These are phyloP conservation scores for Boloria euphrosyne DNA, from an alignment of 2,888 invertebrate species.

Conservation along the genomic window DNA sequence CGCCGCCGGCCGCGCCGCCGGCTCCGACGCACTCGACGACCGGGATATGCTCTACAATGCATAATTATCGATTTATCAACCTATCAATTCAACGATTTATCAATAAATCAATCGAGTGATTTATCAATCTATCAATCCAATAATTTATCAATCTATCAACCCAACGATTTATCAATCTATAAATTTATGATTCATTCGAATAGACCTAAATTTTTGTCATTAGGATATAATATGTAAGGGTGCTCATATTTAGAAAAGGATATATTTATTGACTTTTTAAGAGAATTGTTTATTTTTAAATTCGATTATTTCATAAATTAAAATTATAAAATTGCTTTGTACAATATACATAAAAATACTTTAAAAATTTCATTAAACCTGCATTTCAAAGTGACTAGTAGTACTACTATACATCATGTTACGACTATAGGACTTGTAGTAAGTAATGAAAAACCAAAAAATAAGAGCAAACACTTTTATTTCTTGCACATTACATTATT, in stretches of 20 bases:
- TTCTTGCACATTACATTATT: conserved; percentile 6
- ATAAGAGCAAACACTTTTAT: conserved; percentile 12
- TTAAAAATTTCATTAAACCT: too few relatives aligned
- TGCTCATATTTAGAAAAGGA: neutral
- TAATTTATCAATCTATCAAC: too few relatives aligned
- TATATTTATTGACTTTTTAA: neutral
- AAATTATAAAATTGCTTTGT: neutral
- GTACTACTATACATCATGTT: too few relatives aligned
- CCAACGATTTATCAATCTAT: too few relatives aligned
- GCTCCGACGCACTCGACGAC: conserved; percentile 77
- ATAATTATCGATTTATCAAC: neutral
- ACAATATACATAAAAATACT: too few relatives aligned
- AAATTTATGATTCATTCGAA: too few relatives aligned
- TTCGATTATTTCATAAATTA: neutral
- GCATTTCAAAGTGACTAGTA: too few relatives aligned
- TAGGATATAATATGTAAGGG: too few relatives aligned
- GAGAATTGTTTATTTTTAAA: neutral
- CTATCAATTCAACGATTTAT: too few relatives aligned
- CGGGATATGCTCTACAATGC: conserved; percentile 56
- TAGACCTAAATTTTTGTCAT: too few relatives aligned
- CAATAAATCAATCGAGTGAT: too few relatives aligned
- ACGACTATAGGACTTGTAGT: neutral
- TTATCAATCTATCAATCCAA: too few relatives aligned
- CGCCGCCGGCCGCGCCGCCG: conserved; percentile 49
- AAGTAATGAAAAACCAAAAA: conserved; percentile 12